Base-by-base conservation (phyloP, 2,797 vertebrate genomes). In the Esox masquinongy region DNA sequence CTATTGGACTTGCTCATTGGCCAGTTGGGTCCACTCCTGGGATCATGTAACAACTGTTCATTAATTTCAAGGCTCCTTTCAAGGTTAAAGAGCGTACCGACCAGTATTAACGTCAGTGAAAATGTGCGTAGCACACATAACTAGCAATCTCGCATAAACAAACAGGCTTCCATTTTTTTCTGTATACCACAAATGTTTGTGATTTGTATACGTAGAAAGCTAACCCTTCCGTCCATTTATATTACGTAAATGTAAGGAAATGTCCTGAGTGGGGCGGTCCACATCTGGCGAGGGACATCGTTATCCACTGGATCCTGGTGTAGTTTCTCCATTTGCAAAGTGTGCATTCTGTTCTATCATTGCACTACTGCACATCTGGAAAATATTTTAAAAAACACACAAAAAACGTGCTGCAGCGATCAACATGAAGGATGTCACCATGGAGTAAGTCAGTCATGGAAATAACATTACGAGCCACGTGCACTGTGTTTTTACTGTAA, bases 301-400 rank as follows among this genome's bases (percentile, higher is more conserved):
- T 78, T 80, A 77, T 64, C 1, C 31, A 7, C 34, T 69, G 59
- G 63, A 76, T 79, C 79, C 88, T 86, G 82, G 85, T 88, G 86
- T 80, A 82, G 77, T 31, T 19, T 68, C 34, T 34, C 6, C 8
- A 34, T 68, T 79, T 72, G 61, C 84, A 72, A 86, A 85, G 83
- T 50, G 47, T 11, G 49, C 69, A 71, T 53, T 24, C 47, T 29
- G 69, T 71, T 71, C 69, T 9, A 19, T 7, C 67, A 49, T 0
- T 49, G 75, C 75, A 82, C 79, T 80, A 80, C 74, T 70, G 77
- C 16, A 2, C 72, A 91, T 90, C 88, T 89, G 88, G 87, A 87
- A 79, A 51, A 24, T 61, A 72, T 24, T 68, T 56, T n/a, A 22
- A 39, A 8, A 39, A 39, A 5, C 36, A 39, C 36, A 8, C 2